Conservation (phyloP, 1,140 invertebrate genomes). For the Euschistus heros region DNA sequence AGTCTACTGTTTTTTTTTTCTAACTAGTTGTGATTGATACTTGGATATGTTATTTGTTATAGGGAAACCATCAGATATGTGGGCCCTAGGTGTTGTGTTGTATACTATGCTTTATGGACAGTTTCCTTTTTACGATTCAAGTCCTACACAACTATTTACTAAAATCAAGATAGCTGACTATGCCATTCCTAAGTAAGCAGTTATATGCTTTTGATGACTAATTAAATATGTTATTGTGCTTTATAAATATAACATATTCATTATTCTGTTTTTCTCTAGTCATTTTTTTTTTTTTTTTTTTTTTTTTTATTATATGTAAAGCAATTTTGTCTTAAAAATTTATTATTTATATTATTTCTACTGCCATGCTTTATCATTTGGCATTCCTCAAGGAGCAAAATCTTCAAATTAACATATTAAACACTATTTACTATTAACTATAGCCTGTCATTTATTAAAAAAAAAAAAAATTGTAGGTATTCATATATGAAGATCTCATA, state of each 20-base stretch:
- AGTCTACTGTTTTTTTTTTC: background rate
- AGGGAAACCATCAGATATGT: conserved; percentile 77
- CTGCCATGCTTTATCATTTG: no score
- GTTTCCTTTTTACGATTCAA: conserved; percentile 74
- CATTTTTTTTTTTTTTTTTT: background rate
- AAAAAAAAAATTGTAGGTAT: no score
- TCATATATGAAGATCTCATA: no score
- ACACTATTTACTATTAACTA: no score
- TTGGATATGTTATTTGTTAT: conserved; percentile 13
- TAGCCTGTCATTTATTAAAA: no score
- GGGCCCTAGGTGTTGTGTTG: conserved; percentile 70
- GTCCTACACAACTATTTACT: conserved; percentile 64
- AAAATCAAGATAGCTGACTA: conserved; percentile 62
- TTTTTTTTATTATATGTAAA: no score
- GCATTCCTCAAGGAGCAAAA: no score
- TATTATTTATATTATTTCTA: background rate
- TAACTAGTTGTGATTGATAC: background rate
- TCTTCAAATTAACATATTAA: no score
- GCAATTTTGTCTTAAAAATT: background rate
- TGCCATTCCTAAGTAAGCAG: conserved; percentile 48
- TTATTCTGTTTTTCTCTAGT: background rate
- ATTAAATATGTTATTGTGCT: background rate
- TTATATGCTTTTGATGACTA: background rate
- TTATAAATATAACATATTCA: background rate
- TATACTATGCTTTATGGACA: conserved; percentile 81